These are phyloP conservation scores for Hermaeophaga mercurialis DNA, from an alignment of 2,888 invertebrate genomes.

Conservation along the genomic window DNA sequence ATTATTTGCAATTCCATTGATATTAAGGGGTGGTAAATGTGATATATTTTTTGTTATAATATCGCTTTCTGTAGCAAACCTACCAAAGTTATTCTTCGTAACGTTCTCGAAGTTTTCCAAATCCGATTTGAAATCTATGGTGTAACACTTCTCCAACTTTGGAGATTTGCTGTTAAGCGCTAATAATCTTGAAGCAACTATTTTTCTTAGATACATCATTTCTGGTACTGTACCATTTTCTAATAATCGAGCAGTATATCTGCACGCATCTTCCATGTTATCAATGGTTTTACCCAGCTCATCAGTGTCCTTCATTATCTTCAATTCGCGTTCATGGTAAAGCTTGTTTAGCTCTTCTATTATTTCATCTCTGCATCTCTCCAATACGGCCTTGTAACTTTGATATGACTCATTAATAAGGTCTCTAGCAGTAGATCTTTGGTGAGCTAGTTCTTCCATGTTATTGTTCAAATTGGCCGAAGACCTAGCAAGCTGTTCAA, in stretches of 20 bases:
- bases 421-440: conserved; percentile 83
- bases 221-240: conserved; percentile 86
- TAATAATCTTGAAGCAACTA: conserved; percentile 77
- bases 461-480: conserved; percentile 77
- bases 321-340: conserved; percentile 84
- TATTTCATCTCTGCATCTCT: conserved; percentile 78
- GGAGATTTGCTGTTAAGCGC: conserved; percentile 80
- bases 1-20: conserved; percentile 43
- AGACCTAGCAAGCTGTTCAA: conserved; percentile 76
- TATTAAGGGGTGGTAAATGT: conserved; percentile 50
- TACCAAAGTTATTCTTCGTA: conserved; percentile 71
- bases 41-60: conserved; percentile 50
- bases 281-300: conserved; percentile 80
- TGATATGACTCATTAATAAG: conserved; percentile 81
- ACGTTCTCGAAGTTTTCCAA: conserved; percentile 77
- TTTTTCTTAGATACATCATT: conserved; percentile 80
- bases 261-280: conserved; percentile 84
- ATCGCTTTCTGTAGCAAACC: conserved; percentile 69
- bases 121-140: conserved; percentile 82
- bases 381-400: conserved; percentile 80
- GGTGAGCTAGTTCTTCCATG: conserved; percentile 83
- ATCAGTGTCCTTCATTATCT: conserved; percentile 87
- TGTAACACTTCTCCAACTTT: conserved; percentile 79
- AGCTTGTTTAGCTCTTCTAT: conserved; percentile 74
- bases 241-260: conserved; percentile 80